Conservation (phyloP, 2,113 vertebrate genomes). For the Zeus faber region DNA sequence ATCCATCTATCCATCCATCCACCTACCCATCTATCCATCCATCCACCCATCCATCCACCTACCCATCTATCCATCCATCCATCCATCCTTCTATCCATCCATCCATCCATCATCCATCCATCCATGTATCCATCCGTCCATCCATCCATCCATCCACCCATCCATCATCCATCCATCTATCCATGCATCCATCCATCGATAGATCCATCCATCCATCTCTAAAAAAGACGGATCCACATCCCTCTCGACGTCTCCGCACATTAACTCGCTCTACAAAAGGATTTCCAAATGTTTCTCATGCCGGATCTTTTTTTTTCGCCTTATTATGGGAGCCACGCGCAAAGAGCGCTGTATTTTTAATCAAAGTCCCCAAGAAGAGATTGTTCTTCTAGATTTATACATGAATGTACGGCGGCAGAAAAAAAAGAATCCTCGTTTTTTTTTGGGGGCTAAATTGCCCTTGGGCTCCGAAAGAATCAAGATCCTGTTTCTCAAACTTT, state of each 20-base stretch:
- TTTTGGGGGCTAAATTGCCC: constrained; percentile 41
- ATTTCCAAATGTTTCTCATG: constrained; percentile 46
- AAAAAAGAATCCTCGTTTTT: constrained; percentile 38
- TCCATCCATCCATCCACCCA: no score
- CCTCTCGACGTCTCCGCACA: constrained; percentile 24
- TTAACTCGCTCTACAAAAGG: constrained; percentile 42
- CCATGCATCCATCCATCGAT: no score
- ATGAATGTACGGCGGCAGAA: constrained; percentile 39
- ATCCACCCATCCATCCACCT: no score
- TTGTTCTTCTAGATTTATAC: constrained; percentile 38
- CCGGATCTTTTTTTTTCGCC: constrained; percentile 17
- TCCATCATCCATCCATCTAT: no score
- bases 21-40: no score
- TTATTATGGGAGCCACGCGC: background rate
- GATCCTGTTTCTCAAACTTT: constrained; percentile 19
- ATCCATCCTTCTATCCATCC: no score
- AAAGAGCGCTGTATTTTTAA: constrained; percentile 50
- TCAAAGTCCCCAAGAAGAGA: constrained; percentile 39
- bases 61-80: no score
- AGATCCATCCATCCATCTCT: no score
- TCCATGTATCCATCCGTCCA: no score
- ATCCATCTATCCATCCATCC: no score
- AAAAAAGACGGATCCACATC: constrained; percentile 23
- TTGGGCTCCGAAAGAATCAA: constrained; percentile 6
- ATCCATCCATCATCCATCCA: no score